Base-by-base conservation (phyloP, 1,140 invertebrate species). In the Zophobas morio region DNA sequence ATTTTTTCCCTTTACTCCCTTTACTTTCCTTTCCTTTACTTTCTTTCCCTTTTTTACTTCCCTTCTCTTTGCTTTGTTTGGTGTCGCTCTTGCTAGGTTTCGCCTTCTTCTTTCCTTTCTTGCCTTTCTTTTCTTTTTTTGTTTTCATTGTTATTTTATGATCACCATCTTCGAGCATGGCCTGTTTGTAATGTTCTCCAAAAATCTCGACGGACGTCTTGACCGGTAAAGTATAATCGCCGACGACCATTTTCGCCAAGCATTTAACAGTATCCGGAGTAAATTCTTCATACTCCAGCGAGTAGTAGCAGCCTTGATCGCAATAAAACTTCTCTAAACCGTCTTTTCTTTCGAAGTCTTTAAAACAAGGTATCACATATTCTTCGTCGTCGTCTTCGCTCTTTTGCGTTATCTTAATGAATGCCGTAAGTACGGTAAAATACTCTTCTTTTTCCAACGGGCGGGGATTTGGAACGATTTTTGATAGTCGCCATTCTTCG, bases 301-400 rank as follows among this genome's bases (percentile, higher is more conserved):
- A 88, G 63, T 89, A 89, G 76, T 88, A 88, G 34, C 90, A 87
- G 8, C 88, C 89, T 72, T 88, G 82, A 32, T 85, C 82, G 2
- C 87, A 84, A 78, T 91, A 91, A 85, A 90, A 91, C 79, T 86
- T 84, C 76, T 91, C 89, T 54, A 91, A 86, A 39, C 87, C 81
- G 32, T 88, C 86, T 76, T 90, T 86, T 20, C 88, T 63, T 2
- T 76, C 76, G 0, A 75, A 49, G 70, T 63, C 75, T n/a, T 81
- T 77, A 40, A 72, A 60, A 71, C 74, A 49, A 34, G 78, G 53
- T 4, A 47, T 33, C 2, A 84, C 83, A 39, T 78, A 88, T 60
- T 85, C 82, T 63, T 87, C 85, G 82, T 86, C 84, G 47, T 87
- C 79, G 75, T 88, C 87, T 79, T 87, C 82, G 1, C 86, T 75